These are phyloP conservation scores for Drosophila biarmipes DNA, from an alignment of 1,140 invertebrate genomes.

Conservation along the genomic window DNA sequence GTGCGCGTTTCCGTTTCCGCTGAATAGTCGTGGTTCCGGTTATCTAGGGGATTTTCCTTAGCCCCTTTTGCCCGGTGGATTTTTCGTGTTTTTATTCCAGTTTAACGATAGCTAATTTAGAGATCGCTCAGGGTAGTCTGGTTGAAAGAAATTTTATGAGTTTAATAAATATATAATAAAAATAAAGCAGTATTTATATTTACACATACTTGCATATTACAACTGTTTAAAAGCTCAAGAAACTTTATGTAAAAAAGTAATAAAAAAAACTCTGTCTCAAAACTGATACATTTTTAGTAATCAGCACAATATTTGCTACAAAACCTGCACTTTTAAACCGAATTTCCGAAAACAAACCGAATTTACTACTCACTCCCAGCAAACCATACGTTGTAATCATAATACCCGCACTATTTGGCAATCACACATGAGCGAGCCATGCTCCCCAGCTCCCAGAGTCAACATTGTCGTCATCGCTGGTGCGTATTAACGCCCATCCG, in stretches of 20 bases:
- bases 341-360: too few species aligned
- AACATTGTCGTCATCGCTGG: constrained; percentile 32
- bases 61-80: background rate
- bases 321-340: too few species aligned
- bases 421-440: constrained; percentile 64
- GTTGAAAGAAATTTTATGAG: background rate
- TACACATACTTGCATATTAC: too few species aligned
- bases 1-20: constrained; percentile 3
- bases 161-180: too few species aligned
- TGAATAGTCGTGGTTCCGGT: constrained; percentile 10
- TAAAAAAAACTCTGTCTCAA: too few species aligned
- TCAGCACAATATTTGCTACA: too few species aligned
- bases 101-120: background rate
- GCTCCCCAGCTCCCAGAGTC: constrained; percentile 13
- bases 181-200: too few species aligned
- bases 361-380: background rate
- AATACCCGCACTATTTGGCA: constrained; percentile 11
- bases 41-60: background rate
- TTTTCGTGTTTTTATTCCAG: background rate
- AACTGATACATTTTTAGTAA: too few species aligned
- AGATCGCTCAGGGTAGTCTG: background rate
- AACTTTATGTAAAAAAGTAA: too few species aligned
- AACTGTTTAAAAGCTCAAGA: too few species aligned
- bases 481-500: constrained; percentile 55
- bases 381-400: background rate